phyloP scores from a whole-genome alignment of 2,797 vertebrate species.

The Cynodonichthys magdalenae region DNA sequence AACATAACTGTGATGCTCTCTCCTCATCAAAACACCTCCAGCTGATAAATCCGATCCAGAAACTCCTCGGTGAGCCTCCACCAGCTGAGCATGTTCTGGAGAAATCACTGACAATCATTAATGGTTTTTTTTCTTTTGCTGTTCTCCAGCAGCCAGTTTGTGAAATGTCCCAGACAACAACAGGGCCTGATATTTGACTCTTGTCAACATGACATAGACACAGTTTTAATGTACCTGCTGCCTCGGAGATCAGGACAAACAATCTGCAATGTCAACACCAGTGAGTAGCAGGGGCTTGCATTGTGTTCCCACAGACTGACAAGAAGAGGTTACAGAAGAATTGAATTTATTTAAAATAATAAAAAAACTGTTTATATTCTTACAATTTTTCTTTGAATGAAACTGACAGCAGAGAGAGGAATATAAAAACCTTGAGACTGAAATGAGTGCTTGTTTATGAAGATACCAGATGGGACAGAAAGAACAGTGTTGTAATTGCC shows the following conservation, averaged over 20 bases:
- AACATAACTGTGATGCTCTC: slow-evolving; percentile 11
- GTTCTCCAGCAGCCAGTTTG: slow-evolving; percentile 11
- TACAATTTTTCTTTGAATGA: no score
- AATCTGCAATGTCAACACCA: slow-evolving; percentile 47
- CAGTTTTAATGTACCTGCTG: slow-evolving; percentile 39
- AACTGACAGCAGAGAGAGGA: background rate
- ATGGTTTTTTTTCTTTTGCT: slow-evolving; percentile 19
- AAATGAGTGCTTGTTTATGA: background rate
- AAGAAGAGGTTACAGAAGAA: slow-evolving; percentile 2
- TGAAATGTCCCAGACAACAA: slow-evolving; percentile 45
- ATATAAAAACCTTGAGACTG: background rate
- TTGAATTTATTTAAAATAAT: background rate
- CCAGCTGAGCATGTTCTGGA: slow-evolving; percentile 4
- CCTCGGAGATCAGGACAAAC: slow-evolving; percentile 65
- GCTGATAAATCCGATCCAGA: slow-evolving; percentile 6
- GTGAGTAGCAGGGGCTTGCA: slow-evolving; percentile 22
- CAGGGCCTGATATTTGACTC: slow-evolving; percentile 57
- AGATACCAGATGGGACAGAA: background rate
- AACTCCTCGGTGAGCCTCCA: slow-evolving; percentile 22
- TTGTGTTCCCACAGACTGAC: slow-evolving; percentile 33
- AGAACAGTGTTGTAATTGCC: background rate
- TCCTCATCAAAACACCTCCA: slow-evolving; percentile 23
- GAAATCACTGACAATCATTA: slow-evolving; percentile 50
- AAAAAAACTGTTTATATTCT: no score
- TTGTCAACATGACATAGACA: slow-evolving; percentile 45